These are phyloP conservation scores for Drosophila ogumai DNA, from an alignment of 1,140 invertebrate genomes.

Conservation along the genomic window DNA sequence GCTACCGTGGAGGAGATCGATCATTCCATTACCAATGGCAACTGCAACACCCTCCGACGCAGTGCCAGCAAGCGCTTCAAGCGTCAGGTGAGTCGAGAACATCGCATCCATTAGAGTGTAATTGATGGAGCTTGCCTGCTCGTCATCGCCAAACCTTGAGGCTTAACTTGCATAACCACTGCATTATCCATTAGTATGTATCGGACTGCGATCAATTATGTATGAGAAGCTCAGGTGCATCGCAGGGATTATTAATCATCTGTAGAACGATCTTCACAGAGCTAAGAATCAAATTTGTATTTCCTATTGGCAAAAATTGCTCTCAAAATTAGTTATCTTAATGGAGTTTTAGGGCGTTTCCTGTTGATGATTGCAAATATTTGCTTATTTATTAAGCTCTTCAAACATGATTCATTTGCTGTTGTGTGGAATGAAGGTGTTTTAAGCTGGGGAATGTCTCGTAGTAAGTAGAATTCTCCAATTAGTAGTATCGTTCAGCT, in stretches of 20 bases:
- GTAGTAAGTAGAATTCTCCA: slow-evolving; percentile 3
- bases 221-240: slow-evolving; percentile 23
- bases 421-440: not conserved
- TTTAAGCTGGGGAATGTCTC: not conserved
- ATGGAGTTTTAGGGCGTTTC: slow-evolving; percentile 15
- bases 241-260: slow-evolving; percentile 3
- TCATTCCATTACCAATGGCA: slow-evolving; percentile 75
- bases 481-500: not conserved
- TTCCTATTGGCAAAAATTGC: not conserved
- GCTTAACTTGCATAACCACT: slow-evolving; percentile 33
- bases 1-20: slow-evolving; percentile 76
- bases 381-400: slow-evolving; percentile 6
- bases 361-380: slow-evolving; percentile 17
- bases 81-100: slow-evolving; percentile 86
- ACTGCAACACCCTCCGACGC: slow-evolving; percentile 91
- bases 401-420: slow-evolving; percentile 21
- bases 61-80: slow-evolving; percentile 91
- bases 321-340: not conserved
- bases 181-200: slow-evolving; percentile 37
- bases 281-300: not conserved
- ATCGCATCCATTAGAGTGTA: slow-evolving; percentile 9
- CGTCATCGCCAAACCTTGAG: slow-evolving; percentile 14
- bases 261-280: slow-evolving; percentile 3
- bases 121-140: slow-evolving; percentile 51
- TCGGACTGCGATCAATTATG: slow-evolving; percentile 35